These are phyloP conservation scores for Danionella cerebrum DNA, from an alignment of 2,113 vertebrate genomes.

Conservation along the genomic window DNA sequence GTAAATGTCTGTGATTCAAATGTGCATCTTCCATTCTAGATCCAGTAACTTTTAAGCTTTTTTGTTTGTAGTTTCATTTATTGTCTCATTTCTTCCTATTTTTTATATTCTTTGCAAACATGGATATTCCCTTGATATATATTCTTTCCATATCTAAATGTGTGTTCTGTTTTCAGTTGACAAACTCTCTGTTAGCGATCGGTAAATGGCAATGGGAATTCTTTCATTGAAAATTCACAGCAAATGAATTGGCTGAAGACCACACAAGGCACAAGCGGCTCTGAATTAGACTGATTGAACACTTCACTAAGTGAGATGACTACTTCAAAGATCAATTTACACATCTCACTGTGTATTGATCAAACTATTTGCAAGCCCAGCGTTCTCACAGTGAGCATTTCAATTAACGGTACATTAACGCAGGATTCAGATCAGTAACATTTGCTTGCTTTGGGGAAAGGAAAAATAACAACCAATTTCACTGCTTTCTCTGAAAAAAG, in stretches of 20 bases:
- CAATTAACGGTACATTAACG: constrained; percentile 34
- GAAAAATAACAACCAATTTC: not conserved
- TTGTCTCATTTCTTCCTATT: too few relatives aligned
- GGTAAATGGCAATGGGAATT: constrained; percentile 39
- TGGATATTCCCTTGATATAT: not conserved
- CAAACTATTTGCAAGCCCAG: constrained; percentile 26
- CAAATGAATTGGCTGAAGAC: constrained; percentile 42
- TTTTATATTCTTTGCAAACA: too few relatives aligned
- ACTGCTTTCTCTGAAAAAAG: not conserved
- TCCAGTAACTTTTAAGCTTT: too few relatives aligned
- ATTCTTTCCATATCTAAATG: not conserved
- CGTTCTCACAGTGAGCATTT: constrained; percentile 33
- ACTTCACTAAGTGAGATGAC: constrained; percentile 43
- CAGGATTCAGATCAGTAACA: not conserved
- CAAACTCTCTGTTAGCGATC: constrained; percentile 1
- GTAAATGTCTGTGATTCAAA: too few relatives aligned
- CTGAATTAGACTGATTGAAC: constrained; percentile 45
- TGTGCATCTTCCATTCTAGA: too few relatives aligned
- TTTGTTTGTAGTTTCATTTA: too few relatives aligned
- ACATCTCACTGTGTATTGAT: constrained; percentile 45
- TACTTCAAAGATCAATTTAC: constrained; percentile 46
- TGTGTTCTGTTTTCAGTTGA: not conserved
- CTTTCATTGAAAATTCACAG: constrained; percentile 45
- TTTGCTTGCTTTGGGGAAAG: not conserved
- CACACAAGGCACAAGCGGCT: constrained; percentile 29